These are phyloP conservation scores for Rhizoglyphus robini DNA, from an alignment of 1,140 invertebrate species.

Conservation along the genomic window DNA sequence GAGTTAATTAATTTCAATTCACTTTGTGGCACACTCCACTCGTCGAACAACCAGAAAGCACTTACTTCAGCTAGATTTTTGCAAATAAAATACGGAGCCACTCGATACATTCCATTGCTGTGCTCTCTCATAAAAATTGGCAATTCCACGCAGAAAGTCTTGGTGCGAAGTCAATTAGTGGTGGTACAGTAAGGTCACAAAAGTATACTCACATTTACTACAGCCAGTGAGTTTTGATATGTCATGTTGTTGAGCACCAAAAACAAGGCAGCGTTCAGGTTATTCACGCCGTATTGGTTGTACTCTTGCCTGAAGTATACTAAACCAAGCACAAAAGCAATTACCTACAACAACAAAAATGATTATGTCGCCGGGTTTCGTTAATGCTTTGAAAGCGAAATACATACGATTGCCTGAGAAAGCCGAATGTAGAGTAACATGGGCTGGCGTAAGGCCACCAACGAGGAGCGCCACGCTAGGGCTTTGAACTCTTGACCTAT, in stretches of 20 bases:
- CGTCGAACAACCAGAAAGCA: not conserved
- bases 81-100: constrained; percentile 79
- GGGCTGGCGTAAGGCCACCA: constrained; percentile 73
- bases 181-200: not conserved
- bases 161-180: constrained; percentile 27
- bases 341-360: constrained; percentile 45
- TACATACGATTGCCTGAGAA: constrained; percentile 70
- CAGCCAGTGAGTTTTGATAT: constrained; percentile 76
- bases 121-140: constrained; percentile 83
- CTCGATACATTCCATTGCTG: constrained; percentile 76
- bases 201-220: constrained; percentile 58
- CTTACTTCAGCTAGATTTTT: constrained; percentile 60
- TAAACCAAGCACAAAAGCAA: constrained; percentile 66
- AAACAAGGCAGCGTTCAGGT: constrained; percentile 90
- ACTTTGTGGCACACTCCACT: not conserved
- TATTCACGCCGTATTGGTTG: constrained; percentile 76
- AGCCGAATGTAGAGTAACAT: constrained; percentile 71
- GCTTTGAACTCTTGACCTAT: constrained; percentile 72
- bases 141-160: constrained; percentile 83
- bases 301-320: constrained; percentile 73
- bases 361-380: not conserved
- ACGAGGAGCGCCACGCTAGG: constrained; percentile 75
- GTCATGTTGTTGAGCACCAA: constrained; percentile 83
- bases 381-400: not conserved
- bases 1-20: not conserved